phyloP scores from a whole-genome alignment of 2,113 vertebrate species.

The Python bivittatus region DNA sequence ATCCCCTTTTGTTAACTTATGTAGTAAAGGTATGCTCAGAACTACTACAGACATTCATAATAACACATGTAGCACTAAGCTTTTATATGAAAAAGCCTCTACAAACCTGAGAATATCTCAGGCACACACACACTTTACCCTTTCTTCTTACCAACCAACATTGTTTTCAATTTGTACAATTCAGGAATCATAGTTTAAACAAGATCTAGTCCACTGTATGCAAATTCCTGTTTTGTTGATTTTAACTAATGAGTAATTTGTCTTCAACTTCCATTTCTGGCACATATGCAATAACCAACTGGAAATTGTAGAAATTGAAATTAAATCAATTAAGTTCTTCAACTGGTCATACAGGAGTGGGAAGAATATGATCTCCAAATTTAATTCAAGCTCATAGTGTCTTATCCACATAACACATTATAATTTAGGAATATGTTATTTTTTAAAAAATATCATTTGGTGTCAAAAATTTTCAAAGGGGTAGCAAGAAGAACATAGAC shows the following conservation, averaged over 20 bases:
- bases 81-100: background rate
- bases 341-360: background rate
- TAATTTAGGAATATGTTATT: background rate
- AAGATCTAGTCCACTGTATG: background rate
- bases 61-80: background rate
- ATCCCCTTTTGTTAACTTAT: background rate
- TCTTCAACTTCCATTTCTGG: background rate
- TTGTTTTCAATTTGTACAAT: background rate
- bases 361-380: background rate
- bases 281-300: too few species aligned
- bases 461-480: background rate
- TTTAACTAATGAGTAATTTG: background rate
- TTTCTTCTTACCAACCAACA: background rate
- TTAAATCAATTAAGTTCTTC: background rate
- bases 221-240: background rate
- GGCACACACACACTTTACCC: background rate
- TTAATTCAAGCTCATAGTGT: background rate
- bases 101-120: background rate
- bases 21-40: background rate
- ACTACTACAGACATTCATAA: background rate
- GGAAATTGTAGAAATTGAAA: background rate
- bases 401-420: background rate
- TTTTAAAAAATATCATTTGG: background rate
- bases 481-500: background rate
- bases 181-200: background rate